These are phyloP conservation scores for Ciconia boyciana DNA, from an alignment of 2,113 vertebrate genomes.

Conservation along the genomic window DNA sequence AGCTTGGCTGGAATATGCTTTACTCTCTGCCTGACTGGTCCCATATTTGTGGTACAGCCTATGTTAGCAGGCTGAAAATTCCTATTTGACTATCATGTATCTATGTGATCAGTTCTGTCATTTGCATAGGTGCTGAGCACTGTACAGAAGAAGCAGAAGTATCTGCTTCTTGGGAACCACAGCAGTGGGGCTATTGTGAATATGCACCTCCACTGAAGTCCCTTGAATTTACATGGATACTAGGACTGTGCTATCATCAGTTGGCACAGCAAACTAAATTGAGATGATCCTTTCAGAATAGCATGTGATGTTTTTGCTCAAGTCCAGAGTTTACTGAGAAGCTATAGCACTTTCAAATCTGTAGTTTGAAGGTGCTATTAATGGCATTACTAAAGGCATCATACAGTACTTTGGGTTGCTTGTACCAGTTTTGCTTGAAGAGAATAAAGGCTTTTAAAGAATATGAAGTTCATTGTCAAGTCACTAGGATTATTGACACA, in stretches of 20 bases:
- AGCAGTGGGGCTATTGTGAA: background rate
- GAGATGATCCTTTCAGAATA: background rate
- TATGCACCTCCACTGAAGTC: background rate
- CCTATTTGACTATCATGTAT: rapidly evolving
- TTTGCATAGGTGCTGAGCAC: background rate
- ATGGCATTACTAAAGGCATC: background rate
- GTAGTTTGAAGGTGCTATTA: background rate
- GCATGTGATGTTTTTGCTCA: background rate
- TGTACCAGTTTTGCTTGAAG: background rate
- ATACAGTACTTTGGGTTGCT: background rate
- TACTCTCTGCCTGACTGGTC: background rate
- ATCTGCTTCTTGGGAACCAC: background rate
- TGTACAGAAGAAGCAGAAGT: background rate
- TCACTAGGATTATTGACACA: background rate
- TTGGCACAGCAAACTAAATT: background rate
- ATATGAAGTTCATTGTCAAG: background rate
- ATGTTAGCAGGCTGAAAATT: background rate
- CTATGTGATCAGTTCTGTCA: rapidly evolving
- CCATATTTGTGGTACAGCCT: background rate
- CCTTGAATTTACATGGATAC: background rate
- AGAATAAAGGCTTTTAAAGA: background rate
- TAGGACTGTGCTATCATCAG: background rate
- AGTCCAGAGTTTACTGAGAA: background rate
- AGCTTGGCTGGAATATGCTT: background rate
- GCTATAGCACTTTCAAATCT: background rate